A percentile compares a stretch with the other conserved stretches of the same genome.
Evolutionary conservation across 2,888 invertebrate species (phyloP).

Genomic region (Microctonus hyperodae): DNA sequence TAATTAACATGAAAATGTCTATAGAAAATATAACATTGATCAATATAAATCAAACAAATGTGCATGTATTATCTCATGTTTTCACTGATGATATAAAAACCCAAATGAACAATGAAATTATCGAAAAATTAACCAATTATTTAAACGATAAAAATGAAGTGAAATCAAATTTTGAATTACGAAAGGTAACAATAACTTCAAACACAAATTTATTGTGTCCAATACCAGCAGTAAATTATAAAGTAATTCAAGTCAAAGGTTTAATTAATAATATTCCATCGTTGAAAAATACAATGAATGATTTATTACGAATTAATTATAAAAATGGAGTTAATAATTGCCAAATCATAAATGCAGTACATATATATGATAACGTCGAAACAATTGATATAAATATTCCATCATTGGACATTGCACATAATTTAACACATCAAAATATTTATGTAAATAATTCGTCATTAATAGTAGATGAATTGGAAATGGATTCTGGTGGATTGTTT

Average conservation of each 20-base stretch:
- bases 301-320: conserved; percentile 64
- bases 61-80: conserved; percentile 40
- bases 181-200: conserved; percentile 49
- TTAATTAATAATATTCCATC: conserved; percentile 63
- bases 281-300: conserved; percentile 62
- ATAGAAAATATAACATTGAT: conserved; percentile 33
- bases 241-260: conserved; percentile 63
- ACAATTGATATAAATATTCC: conserved; percentile 33
- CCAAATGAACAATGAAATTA: conserved; percentile 23
- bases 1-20: conserved; percentile 33
- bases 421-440: conserved; percentile 38
- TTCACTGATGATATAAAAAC: conserved; percentile 37
- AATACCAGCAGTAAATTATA: conserved; percentile 54
- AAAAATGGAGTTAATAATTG: conserved; percentile 40
- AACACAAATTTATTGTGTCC: conserved; percentile 47
- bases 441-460: conserved; percentile 33
- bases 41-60: conserved; percentile 39
- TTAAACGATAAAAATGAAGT: background rate
- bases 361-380: background rate
- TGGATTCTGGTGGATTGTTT: conserved; percentile 44
- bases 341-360: conserved; percentile 63
- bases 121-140: conserved; percentile 41
- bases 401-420: conserved; percentile 41
- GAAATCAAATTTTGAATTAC: conserved; percentile 38
- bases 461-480: conserved; percentile 37